Percentiles rank a stretch among this genome's conserved stretches.
Conservation (phyloP, 2,797 vertebrate genomes). For the Serranus cabrilla region DNA sequence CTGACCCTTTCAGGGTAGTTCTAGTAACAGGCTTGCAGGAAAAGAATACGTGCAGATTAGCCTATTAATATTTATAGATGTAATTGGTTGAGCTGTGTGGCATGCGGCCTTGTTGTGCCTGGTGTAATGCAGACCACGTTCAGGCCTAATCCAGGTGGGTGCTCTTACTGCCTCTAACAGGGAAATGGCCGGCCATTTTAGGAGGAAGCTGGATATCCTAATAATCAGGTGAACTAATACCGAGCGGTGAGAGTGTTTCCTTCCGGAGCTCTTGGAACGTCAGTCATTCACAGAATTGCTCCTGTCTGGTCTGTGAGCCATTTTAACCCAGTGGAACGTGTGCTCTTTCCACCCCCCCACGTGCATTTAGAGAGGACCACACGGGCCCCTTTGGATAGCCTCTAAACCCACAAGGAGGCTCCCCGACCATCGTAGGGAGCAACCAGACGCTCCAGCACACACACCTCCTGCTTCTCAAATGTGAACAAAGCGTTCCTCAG, state of each 20-base stretch:
- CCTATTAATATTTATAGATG: slow-evolving; percentile 77
- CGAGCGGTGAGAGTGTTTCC: slow-evolving; percentile 89
- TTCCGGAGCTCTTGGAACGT: slow-evolving; percentile 86
- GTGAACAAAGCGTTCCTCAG: slow-evolving; percentile 86
- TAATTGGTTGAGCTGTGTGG: slow-evolving; percentile 52
- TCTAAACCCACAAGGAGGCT: slow-evolving; percentile 66
- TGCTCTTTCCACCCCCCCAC: slow-evolving; percentile 58
- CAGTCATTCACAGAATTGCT: slow-evolving; percentile 85
- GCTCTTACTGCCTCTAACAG: slow-evolving; percentile 59
- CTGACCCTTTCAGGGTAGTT: slow-evolving; percentile 56
- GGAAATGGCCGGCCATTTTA: slow-evolving; percentile 71
- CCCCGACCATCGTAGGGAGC: slow-evolving; percentile 58
- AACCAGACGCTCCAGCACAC: slow-evolving; percentile 71
- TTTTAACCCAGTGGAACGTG: slow-evolving; percentile 86
- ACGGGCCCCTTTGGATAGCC: slow-evolving; percentile 63
- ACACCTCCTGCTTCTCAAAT: slow-evolving; percentile 71
- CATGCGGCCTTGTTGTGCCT: slow-evolving; percentile 32
- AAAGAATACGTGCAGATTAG: slow-evolving; percentile 68
- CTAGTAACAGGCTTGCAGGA: slow-evolving; percentile 33
- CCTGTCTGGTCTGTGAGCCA: slow-evolving; percentile 83
- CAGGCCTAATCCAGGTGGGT: slow-evolving; percentile 65
- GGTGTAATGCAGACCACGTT: slow-evolving; percentile 47
- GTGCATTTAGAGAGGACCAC: slow-evolving; percentile 79
- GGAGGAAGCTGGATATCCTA: slow-evolving; percentile 87
- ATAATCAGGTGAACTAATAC: slow-evolving; percentile 93